Conservation (phyloP, 2,888 invertebrate genomes). For the Epinotia bilunana region DNA sequence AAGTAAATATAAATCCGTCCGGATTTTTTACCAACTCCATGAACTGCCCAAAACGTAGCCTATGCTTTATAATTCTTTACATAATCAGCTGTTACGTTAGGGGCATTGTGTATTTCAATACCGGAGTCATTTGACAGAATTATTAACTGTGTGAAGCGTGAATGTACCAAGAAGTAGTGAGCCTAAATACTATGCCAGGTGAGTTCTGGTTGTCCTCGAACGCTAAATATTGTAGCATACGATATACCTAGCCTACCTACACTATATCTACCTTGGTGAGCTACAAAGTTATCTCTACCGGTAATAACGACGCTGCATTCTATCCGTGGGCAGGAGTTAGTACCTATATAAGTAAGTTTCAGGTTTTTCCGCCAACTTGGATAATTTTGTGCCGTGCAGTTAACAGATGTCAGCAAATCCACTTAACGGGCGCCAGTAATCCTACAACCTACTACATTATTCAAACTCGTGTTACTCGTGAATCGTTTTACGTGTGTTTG, state of each 20-base stretch:
- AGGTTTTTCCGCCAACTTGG: constrained; percentile 10
- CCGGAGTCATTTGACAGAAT: not conserved
- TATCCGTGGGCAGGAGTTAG: not conserved
- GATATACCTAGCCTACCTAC: not conserved
- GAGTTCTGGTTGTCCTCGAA: constrained; percentile 30
- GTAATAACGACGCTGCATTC: not conserved
- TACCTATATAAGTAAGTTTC: constrained; percentile 8
- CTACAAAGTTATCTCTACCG: constrained; percentile 4
- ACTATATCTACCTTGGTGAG: constrained; percentile 1
- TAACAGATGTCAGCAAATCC: constrained; percentile 34
- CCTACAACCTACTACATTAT: constrained; percentile 17
- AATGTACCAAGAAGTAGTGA: constrained; percentile 6
- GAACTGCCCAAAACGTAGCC: not conserved
- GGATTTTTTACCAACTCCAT: not conserved
- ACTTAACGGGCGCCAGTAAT: constrained; percentile 38
- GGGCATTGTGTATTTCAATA: constrained; percentile 2
- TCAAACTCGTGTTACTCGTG: constrained; percentile 8
- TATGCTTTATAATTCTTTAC: not conserved
- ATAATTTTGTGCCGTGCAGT: constrained; percentile 7
- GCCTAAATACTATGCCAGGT: constrained; percentile 11
- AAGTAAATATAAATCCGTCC: too few relatives aligned
- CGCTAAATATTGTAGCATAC: constrained; percentile 27
- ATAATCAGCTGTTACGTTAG: constrained; percentile 1
- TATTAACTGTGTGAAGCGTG: constrained; percentile 23
- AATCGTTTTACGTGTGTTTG: constrained; percentile 1